These are phyloP conservation scores for Nyleta sp. DNA, from an alignment of 2,888 invertebrate genomes.

Conservation along the genomic window DNA sequence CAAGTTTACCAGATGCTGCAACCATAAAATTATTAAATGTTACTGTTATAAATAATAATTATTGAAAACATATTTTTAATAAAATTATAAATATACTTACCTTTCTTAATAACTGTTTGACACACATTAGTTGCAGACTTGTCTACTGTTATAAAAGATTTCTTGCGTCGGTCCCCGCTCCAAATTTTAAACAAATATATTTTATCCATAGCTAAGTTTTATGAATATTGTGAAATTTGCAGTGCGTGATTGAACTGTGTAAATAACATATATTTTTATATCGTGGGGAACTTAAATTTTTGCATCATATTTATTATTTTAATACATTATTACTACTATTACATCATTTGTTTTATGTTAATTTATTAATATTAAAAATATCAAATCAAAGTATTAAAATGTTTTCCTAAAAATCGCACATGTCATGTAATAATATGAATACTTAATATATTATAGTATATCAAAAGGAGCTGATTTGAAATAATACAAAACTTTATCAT, in stretches of 20 bases:
- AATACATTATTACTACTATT: too few relatives aligned
- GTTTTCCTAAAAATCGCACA: not conserved
- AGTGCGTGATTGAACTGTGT: not conserved
- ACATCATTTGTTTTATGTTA: too few relatives aligned
- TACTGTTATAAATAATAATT: not conserved
- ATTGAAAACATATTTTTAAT: not conserved
- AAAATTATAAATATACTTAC: slow-evolving; percentile 14
- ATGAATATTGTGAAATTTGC: not conserved
- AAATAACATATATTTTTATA: too few relatives aligned
- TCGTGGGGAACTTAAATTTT: too few relatives aligned
- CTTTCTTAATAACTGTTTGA: not conserved
- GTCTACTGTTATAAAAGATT: slow-evolving; percentile 11
- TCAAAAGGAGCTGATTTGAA: slow-evolving; percentile 24
- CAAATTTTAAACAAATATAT: slow-evolving; percentile 10
- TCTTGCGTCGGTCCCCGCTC: not conserved
- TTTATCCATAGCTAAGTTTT: not conserved
- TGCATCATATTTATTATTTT: too few relatives aligned
- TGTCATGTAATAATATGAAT: not conserved
- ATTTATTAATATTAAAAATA: not conserved
- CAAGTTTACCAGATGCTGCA: slow-evolving; percentile 12
- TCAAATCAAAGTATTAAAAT: not conserved
- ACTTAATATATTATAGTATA: not conserved
- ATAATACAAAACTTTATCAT: slow-evolving; percentile 9
- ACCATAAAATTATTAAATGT: not conserved
- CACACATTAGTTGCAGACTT: not conserved